Percentiles rank a stretch among this genome's conserved stretches.
phyloP scores from a whole-genome alignment of 2,797 vertebrate genomes.

The Lithobates pipiens region DNA sequence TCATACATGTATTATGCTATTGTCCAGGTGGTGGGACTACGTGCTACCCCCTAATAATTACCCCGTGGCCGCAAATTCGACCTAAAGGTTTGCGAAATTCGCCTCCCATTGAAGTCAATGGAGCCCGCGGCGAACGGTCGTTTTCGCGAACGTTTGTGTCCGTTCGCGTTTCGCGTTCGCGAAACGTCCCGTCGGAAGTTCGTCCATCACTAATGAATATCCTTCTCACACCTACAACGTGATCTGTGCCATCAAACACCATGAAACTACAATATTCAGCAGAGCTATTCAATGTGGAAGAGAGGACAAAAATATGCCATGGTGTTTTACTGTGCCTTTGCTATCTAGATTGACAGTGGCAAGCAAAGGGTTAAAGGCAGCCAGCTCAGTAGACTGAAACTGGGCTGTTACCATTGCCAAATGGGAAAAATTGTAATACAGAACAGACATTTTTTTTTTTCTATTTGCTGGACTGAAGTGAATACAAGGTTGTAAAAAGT shows the following conservation, averaged over 20 bases:
- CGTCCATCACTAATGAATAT: too few relatives aligned
- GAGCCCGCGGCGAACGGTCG: too few relatives aligned
- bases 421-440: slow-evolving; percentile 12
- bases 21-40: too few relatives aligned
- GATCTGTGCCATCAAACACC: slow-evolving; percentile 21
- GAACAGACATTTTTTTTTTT: slow-evolving; percentile 27
- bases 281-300: slow-evolving; percentile 1
- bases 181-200: too few relatives aligned
- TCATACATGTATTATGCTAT: too few relatives aligned
- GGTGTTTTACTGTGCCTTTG: slow-evolving; percentile 2
- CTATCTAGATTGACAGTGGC: background rate
- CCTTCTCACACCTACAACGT: slow-evolving; percentile 52
- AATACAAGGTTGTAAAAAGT: slow-evolving; percentile 47
- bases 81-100: too few relatives aligned
- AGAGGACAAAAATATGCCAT: background rate
- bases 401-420: background rate
- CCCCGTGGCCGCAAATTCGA: too few relatives aligned
- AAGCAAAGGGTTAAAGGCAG: slow-evolving; percentile 24
- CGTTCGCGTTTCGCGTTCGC: too few relatives aligned
- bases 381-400: background rate
- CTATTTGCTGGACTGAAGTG: slow-evolving; percentile 9
- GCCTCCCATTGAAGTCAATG: too few relatives aligned
- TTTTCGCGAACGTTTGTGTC: too few relatives aligned
- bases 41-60: too few relatives aligned
- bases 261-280: slow-evolving; percentile 30